phyloP scores from a whole-genome alignment of 2,113 vertebrate species.

The Numenius arquata region DNA sequence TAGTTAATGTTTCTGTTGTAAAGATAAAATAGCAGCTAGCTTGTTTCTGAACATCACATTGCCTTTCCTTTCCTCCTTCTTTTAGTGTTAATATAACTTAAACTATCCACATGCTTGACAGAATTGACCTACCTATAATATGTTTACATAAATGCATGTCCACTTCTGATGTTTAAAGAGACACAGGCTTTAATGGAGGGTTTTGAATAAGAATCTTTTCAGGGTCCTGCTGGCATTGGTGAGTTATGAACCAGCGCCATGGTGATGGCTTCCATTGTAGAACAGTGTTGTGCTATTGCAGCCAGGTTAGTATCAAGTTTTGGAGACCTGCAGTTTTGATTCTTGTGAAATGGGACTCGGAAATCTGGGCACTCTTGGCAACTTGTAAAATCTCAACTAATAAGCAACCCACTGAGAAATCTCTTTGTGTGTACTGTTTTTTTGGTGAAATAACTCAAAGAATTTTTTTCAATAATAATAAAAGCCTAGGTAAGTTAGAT shows the following conservation, averaged over 20 bases:
- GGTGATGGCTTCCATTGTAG: not conserved
- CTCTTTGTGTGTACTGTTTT: not conserved
- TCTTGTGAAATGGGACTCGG: not conserved
- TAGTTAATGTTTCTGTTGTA: not conserved
- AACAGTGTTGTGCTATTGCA: not conserved
- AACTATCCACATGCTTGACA: not conserved
- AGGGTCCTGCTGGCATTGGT: not conserved
- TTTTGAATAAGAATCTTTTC: not conserved
- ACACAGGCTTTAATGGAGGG: not conserved
- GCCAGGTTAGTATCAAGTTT: not conserved
- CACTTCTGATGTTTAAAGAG: not conserved
- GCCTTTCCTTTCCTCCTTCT: not conserved
- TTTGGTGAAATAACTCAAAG: not conserved
- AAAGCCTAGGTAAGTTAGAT: not conserved
- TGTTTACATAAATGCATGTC: not conserved
- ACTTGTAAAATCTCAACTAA: constrained; percentile 6
- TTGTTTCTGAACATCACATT: not conserved
- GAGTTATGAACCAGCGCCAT: not conserved
- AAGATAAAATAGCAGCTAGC: not conserved
- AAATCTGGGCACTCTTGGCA: not conserved
- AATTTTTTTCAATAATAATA: constrained; percentile 1
- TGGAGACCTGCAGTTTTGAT: not conserved
- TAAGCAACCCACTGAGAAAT: not conserved
- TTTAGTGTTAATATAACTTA: not conserved
- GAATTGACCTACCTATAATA: not conserved